Evolutionary conservation across 2,797 vertebrate genomes (phyloP).

Genomic region (Melanotaenia maccullochi): DNA sequence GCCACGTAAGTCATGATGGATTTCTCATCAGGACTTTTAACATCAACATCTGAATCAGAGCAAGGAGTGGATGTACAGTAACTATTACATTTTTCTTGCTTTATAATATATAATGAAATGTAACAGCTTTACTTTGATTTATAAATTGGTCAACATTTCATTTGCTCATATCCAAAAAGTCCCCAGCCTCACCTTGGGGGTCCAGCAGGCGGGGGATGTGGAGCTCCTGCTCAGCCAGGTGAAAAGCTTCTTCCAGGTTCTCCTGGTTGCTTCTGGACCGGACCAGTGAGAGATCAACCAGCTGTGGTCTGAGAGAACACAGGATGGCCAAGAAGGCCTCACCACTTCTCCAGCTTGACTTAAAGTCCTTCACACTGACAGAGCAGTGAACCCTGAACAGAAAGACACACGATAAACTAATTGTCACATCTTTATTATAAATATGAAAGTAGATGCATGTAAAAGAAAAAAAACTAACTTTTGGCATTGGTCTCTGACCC

Average conservation of each 20-base stretch:
- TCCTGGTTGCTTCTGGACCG: slow-evolving; percentile 84
- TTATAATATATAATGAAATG: neutral
- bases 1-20: slow-evolving; percentile 95
- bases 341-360: slow-evolving; percentile 92
- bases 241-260: slow-evolving; percentile 91
- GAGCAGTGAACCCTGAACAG: slow-evolving; percentile 66
- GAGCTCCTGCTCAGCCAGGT: slow-evolving; percentile 87
- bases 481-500: slow-evolving; percentile 91
- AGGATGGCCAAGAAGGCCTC: slow-evolving; percentile 90
- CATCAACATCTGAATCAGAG: slow-evolving; percentile 85
- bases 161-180: neutral
- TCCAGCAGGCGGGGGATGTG: slow-evolving; percentile 91
- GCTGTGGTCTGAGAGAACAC: slow-evolving; percentile 87
- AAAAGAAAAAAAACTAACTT: slow-evolving; percentile 60
- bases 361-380: slow-evolving; percentile 88
- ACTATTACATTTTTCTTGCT: neutral
- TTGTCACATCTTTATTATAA: neutral
- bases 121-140: neutral
- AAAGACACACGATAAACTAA: neutral
- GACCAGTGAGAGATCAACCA: slow-evolving; percentile 85
- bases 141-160: neutral
- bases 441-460: neutral
- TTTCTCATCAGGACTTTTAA: slow-evolving; percentile 90
- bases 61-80: neutral
- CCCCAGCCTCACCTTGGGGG: slow-evolving; percentile 84